phyloP scores from a whole-genome alignment of 2,888 invertebrate genomes.

The Oscheius sp. region DNA sequence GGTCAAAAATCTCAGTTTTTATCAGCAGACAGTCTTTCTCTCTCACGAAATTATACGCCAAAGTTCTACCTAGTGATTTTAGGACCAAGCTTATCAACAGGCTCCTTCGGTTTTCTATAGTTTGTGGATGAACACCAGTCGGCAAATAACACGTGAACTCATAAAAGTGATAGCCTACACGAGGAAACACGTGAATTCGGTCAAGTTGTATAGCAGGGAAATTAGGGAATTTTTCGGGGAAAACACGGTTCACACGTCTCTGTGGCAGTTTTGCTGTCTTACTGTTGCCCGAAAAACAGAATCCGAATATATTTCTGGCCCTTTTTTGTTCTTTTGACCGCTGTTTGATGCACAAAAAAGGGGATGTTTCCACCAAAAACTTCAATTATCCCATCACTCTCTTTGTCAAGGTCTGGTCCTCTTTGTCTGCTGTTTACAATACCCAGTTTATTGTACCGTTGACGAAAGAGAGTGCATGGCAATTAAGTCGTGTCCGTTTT shows the following conservation, averaged over 20 bases:
- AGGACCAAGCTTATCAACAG: not conserved
- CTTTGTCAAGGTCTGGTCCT: too few species aligned
- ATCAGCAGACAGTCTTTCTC: not conserved
- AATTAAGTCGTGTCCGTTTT: too few species aligned
- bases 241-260: not conserved
- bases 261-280: not conserved
- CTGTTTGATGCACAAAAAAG: too few species aligned
- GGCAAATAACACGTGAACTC: slow-evolving; percentile 20
- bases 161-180: slow-evolving; percentile 1
- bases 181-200: slow-evolving; percentile 22
- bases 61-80: not conserved
- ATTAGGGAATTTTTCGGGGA: not conserved
- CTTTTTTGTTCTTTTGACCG: too few species aligned
- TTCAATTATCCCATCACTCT: too few species aligned
- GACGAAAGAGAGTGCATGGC: too few species aligned
- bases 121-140: not conserved
- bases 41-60: not conserved
- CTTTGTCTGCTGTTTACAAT: too few species aligned
- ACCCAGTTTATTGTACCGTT: too few species aligned
- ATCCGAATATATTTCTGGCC: too few species aligned
- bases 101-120: not conserved
- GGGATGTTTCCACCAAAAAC: too few species aligned
- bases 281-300: not conserved
- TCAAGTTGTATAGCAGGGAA: slow-evolving; percentile 14
- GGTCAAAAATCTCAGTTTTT: too few species aligned